Percentiles rank a stretch among this genome's conserved stretches.
These are phyloP conservation scores for Xiphorhynchus elegans DNA, from an alignment of 2,113 vertebrate genomes.

Conservation along the genomic window DNA sequence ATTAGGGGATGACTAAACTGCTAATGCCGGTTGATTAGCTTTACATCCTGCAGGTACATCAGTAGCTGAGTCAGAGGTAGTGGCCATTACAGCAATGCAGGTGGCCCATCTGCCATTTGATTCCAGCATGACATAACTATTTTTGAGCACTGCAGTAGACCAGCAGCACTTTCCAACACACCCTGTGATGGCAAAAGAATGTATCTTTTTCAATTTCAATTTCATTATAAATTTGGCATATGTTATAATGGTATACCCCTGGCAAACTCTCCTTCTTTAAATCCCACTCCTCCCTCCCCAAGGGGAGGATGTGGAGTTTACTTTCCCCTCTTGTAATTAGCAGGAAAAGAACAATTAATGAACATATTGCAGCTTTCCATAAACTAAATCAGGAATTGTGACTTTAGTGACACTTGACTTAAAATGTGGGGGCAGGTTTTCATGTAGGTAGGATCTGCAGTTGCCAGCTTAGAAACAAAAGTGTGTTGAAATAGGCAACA, in stretches of 20 bases:
- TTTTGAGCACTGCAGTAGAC: background rate
- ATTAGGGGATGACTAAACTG: background rate
- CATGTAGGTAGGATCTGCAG: background rate
- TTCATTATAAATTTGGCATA: background rate
- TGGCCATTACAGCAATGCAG: background rate
- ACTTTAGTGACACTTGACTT: background rate
- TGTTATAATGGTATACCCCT: background rate
- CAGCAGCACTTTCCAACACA: background rate
- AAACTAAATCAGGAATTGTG: background rate
- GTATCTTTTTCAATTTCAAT: background rate
- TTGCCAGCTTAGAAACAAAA: background rate
- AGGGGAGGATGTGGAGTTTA: background rate
- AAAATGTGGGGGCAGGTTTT: background rate
- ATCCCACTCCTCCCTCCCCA: background rate
- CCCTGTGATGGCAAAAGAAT: accelerated
- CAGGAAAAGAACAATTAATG: background rate
- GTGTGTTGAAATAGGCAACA: background rate
- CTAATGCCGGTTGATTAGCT: background rate
- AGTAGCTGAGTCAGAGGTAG: background rate
- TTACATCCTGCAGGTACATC: background rate
- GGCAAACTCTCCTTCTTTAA: background rate
- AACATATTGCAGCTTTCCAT: background rate
- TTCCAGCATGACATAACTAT: background rate
- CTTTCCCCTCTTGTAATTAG: background rate
- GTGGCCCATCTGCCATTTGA: background rate